Evolutionary conservation across 2,888 invertebrate genomes (phyloP).

Genomic region (Melanostoma scalare): DNA sequence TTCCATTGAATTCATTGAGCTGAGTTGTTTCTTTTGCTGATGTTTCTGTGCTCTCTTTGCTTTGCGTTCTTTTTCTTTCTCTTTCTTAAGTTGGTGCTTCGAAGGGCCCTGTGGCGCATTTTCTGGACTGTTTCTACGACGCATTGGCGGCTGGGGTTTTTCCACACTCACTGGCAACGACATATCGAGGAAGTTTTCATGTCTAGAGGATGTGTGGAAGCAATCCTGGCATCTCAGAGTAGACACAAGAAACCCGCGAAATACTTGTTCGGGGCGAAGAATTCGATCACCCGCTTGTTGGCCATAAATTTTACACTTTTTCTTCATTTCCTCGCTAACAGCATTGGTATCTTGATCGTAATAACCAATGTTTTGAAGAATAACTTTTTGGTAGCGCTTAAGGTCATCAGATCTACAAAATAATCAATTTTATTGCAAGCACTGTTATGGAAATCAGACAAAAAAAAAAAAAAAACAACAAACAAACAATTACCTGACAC

Average conservation of each 20-base stretch:
- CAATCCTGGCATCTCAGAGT: constrained; percentile 95
- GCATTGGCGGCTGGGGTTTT: constrained; percentile 88
- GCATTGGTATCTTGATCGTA: constrained; percentile 89
- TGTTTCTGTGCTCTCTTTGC: constrained; percentile 79
- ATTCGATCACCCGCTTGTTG: constrained; percentile 90
- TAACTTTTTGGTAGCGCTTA: constrained; percentile 91
- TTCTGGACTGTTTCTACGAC: constrained; percentile 82
- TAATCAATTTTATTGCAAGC: background rate
- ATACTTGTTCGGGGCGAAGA: constrained; percentile 93
- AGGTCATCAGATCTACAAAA: constrained; percentile 85
- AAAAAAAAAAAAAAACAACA: constrained; percentile 58
- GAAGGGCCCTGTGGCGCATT: constrained; percentile 79
- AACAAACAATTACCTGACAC: constrained; percentile 85
- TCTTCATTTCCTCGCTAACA: constrained; percentile 89
- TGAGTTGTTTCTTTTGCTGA: constrained; percentile 75
- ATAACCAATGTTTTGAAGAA: constrained; percentile 89
- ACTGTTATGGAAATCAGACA: background rate
- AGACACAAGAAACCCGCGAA: constrained; percentile 95
- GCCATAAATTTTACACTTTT: constrained; percentile 91
- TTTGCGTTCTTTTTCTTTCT: constrained; percentile 83
- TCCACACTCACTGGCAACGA: constrained; percentile 93
- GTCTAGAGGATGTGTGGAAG: constrained; percentile 91
- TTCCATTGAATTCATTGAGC: constrained; percentile 41
- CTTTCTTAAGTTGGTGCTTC: constrained; percentile 84
- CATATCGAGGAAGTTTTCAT: constrained; percentile 96